Conservation (phyloP, 2,888 invertebrate species). For the Eubasilissa splendida region DNA sequence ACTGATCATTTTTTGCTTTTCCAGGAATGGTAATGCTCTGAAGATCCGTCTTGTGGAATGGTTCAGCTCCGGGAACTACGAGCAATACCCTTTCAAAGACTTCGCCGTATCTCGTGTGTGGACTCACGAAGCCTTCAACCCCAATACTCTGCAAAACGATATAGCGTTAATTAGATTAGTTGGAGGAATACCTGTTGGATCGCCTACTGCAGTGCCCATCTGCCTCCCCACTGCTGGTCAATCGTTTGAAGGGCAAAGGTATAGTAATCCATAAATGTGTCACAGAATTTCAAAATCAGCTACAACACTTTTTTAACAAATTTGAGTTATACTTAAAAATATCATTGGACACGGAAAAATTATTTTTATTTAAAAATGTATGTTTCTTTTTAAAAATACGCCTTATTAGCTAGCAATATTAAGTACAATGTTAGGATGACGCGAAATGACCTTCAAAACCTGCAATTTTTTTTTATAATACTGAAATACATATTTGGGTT, state of each 20-base stretch:
- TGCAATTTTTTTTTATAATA: no score
- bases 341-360: no score
- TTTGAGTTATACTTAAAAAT: no score
- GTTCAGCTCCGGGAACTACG: conserved; percentile 78
- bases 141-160: conserved; percentile 84
- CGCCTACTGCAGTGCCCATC: conserved; percentile 75
- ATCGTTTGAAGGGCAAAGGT: conserved; percentile 71
- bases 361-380: no score
- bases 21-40: conserved; percentile 63
- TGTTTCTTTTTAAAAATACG: no score
- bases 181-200: conserved; percentile 71
- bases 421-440: no score
- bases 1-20: conserved; percentile 3
- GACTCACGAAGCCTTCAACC: conserved; percentile 78
- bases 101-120: conserved; percentile 74
- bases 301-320: no score
- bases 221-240: conserved; percentile 73
- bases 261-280: conserved; percentile 2
- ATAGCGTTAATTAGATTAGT: conserved; percentile 85
- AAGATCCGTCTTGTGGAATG: conserved; percentile 85
- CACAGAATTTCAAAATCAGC: no score
- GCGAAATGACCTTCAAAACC: no score
- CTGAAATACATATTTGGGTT: no score
- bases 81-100: conserved; percentile 79
- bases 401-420: no score